Base-by-base conservation (phyloP, 2,797 vertebrate species). In the Xyrichtys novacula region DNA sequence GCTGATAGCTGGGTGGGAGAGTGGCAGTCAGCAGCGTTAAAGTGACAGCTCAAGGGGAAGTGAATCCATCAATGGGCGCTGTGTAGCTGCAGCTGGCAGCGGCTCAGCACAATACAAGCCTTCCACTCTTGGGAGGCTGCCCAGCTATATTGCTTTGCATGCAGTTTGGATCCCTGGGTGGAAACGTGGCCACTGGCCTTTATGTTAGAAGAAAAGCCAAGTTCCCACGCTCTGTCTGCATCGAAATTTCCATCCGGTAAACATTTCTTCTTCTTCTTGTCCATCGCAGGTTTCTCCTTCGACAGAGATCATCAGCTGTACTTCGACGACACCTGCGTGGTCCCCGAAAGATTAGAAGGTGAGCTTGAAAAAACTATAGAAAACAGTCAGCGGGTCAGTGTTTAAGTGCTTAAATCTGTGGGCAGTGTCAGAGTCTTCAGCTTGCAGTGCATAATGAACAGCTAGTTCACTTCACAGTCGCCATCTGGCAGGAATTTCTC, bases 291-390 rank as follows among this genome's bases (percentile, higher is more conserved):
- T 74, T 98, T 97, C 87, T 87, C 95, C 0, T 99, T 95, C 34
- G 97, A 98, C 75, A 94, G 96, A 92, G 97, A 99, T 65, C 84
- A 95, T 72, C 94, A 95, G 74, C 85, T 98, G 70, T 99, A 96
- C 89, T 98, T 96, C 5, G 97, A 99, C 15, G 97, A 99, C 56
- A 94, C 97, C 0, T 98, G 97, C 0, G 97, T 99, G 68, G 97
- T 98, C 66, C 97, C 97, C 0, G 97, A 99, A 69, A 94, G 96
- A 78, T 88, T 98, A 80, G 97, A 99, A 88, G 96, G 97, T 98
- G 82, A 95, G 91, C 31, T 2, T 15, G n/a, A 1, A 16, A 23
- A 15, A 54, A 26, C 9, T 12, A n/a, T 9, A 19, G 28, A 1
- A 43, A 22, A n/a, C n/a, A n/a, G n/a, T n/a, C n/a, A n/a, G n/a